These are phyloP conservation scores for Pegea sp. DNA, from an alignment of 23 tunicate species.

Conservation along the genomic window DNA sequence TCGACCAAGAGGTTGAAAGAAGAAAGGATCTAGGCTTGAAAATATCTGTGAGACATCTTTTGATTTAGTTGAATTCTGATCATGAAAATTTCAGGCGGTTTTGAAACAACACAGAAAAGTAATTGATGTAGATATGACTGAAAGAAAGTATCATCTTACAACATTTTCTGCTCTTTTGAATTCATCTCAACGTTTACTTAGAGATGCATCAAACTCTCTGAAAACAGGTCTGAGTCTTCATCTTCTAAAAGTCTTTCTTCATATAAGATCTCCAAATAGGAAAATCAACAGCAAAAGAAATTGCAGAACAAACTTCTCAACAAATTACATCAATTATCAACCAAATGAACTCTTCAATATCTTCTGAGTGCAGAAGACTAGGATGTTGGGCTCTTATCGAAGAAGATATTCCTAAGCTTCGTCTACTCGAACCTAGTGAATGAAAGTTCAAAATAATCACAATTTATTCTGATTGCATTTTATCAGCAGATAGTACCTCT, in stretches of 20 bases:
- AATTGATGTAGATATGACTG: constrained; percentile 14
- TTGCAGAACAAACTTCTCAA: too few species aligned
- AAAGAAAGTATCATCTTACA: constrained; percentile 36
- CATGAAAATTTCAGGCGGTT: constrained; percentile 9
- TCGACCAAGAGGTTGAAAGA: constrained; percentile 75
- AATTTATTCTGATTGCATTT: too few species aligned
- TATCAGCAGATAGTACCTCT: too few species aligned
- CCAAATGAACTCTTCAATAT: constrained; percentile 31
- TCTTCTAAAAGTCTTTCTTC: not conserved
- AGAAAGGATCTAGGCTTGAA: constrained; percentile 67
- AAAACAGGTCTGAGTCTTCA: constrained; percentile 24
- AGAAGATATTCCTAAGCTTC: too few species aligned
- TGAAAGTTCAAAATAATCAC: too few species aligned
- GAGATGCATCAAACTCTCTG: constrained; percentile 22
- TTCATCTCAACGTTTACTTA: constrained; percentile 39
- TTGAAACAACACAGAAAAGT: constrained; percentile 52
- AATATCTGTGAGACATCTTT: constrained; percentile 11
- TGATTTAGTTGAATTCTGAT: not conserved
- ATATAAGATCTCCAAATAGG: too few species aligned
- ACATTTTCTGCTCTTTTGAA: constrained; percentile 36
- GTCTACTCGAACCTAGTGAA: too few species aligned
- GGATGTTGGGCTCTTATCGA: constrained; percentile 41
- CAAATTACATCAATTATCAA: constrained; percentile 33
- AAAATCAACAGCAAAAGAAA: too few species aligned
- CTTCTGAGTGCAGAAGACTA: constrained; percentile 20